Percentiles rank a stretch among this genome's conserved stretches.
These are phyloP conservation scores for Matsumyia berberina DNA, from an alignment of 2,888 invertebrate species.

Conservation along the genomic window DNA sequence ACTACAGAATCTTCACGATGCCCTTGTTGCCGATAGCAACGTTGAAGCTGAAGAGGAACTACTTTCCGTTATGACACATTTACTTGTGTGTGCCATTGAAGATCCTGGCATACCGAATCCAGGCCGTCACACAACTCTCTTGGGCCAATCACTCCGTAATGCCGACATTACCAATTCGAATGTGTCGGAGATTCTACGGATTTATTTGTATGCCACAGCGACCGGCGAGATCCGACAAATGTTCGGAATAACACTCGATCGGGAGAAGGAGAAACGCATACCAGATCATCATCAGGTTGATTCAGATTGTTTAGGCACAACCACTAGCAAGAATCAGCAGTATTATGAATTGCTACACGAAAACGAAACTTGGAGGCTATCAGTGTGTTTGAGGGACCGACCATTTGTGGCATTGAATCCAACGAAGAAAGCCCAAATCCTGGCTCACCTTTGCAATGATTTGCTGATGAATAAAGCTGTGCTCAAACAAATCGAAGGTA, in stretches of 20 bases:
- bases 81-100: slow-evolving; percentile 96
- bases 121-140: slow-evolving; percentile 93
- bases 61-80: slow-evolving; percentile 93
- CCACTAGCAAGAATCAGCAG: slow-evolving; percentile 90
- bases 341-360: slow-evolving; percentile 92
- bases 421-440: slow-evolving; percentile 93
- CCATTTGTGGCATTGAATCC: slow-evolving; percentile 94
- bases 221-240: slow-evolving; percentile 93
- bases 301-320: slow-evolving; percentile 87
- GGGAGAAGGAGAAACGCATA: slow-evolving; percentile 91
- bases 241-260: slow-evolving; percentile 91
- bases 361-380: slow-evolving; percentile 91
- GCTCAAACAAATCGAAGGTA: slow-evolving; percentile 94
- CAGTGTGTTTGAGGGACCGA: slow-evolving; percentile 91
- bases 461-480: slow-evolving; percentile 96
- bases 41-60: slow-evolving; percentile 93
- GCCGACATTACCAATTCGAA: slow-evolving; percentile 96
- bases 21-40: slow-evolving; percentile 90
- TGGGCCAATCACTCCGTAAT: slow-evolving; percentile 94
- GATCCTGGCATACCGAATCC: slow-evolving; percentile 97
- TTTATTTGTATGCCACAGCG: slow-evolving; percentile 95
- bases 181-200: slow-evolving; percentile 95
- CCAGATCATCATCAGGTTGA: slow-evolving; percentile 93
- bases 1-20: slow-evolving; percentile 93
- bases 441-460: slow-evolving; percentile 97